These are phyloP conservation scores for Drosophila recens DNA, from an alignment of 2,888 invertebrate genomes.

Conservation along the genomic window DNA sequence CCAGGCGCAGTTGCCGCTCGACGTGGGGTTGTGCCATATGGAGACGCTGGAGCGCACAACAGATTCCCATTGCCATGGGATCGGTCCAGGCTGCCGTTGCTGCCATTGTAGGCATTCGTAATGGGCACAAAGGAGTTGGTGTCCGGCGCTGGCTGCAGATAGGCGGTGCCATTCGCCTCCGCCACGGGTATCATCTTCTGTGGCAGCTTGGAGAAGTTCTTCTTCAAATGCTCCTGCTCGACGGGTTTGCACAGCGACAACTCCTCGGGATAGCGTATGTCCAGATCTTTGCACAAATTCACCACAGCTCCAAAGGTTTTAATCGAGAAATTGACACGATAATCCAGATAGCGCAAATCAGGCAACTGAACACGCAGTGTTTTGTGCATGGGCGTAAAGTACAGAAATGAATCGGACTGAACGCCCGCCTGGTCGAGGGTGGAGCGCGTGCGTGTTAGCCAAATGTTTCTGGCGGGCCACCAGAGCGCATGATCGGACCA, in stretches of 20 bases:
- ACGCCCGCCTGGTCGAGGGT: conserved; percentile 99
- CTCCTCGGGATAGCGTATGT: conserved; percentile 98
- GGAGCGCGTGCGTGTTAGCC: conserved; percentile 96
- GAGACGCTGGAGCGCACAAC: conserved; percentile 86
- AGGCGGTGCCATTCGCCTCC: conserved; percentile 83
- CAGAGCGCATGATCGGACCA: conserved; percentile 99
- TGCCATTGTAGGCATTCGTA: conserved; percentile 89
- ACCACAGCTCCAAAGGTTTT: conserved; percentile 90
- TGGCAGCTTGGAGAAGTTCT: conserved; percentile 91
- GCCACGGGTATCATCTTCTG: conserved; percentile 85
- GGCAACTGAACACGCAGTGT: conserved; percentile 95
- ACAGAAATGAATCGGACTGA: conserved; percentile 95
- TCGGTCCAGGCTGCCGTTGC: conserved; percentile 87
- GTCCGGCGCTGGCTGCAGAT: conserved; percentile 87
- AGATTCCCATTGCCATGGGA: conserved; percentile 85
- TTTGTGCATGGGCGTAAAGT: conserved; percentile 99
- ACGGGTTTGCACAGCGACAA: conserved; percentile 96
- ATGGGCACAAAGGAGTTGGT: conserved; percentile 95
- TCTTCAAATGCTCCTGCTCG: conserved; percentile 92
- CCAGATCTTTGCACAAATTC: conserved; percentile 94
- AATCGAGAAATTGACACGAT: conserved; percentile 88
- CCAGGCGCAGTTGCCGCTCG: conserved; percentile 86
- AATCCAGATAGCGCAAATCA: conserved; percentile 95
- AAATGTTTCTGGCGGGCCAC: conserved; percentile 98
- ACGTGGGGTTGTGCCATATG: conserved; percentile 85